Evolutionary conservation across 1,140 invertebrate genomes (phyloP), one percentile per base, ranked within the genome.

Genomic region (Calliphora vicina): DNA sequence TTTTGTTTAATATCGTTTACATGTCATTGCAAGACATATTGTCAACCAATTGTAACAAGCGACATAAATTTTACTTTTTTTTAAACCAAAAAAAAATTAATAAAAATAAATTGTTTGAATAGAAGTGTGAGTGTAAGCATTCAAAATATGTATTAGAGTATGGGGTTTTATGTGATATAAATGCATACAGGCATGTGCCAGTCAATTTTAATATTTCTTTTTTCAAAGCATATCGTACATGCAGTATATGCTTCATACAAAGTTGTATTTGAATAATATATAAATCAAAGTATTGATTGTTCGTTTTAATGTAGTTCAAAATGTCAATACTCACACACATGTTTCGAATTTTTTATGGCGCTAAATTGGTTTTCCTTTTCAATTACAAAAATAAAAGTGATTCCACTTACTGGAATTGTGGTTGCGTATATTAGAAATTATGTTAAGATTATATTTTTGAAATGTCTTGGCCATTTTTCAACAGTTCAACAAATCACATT

Each of bases 21-120:
- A 35, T 74, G 72, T 74, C 72, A 74, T 29, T 35, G 5, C 26
- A 27, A 29, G 72, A 74, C 72, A 74, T 29, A 74, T 74, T 74
- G 72, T 74, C 72, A 74, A 74, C 61, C 61, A 67, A 67, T 67
- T 67, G 61, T 67, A 67, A 67, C 61, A 20, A 67, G 61, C 45
- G 15, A 67, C 61, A 67, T 67, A 67, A 67, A 67, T 67, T 67
- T 67, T 67, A n/a, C n/a, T 67, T 74, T 74, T 12, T n/a, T n/a
- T n/a, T n/a, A n/a, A n/a, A 10, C 35, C 35, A 35, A 35, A 5
- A 5, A 35, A 35, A 35, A 35, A 2, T 5, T 35, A 35, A 35
- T 5, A 10, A 35, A 35, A 35, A 35, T n/a, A 10, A 71, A 71
- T 71, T 71, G 67, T 1, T 35, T 10, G 10, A 8, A 8, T 35